Evolutionary conservation across 2,113 vertebrate genomes (phyloP), one percentile per base, ranked within the genome.

Genomic region (Sapajus apella): DNA sequence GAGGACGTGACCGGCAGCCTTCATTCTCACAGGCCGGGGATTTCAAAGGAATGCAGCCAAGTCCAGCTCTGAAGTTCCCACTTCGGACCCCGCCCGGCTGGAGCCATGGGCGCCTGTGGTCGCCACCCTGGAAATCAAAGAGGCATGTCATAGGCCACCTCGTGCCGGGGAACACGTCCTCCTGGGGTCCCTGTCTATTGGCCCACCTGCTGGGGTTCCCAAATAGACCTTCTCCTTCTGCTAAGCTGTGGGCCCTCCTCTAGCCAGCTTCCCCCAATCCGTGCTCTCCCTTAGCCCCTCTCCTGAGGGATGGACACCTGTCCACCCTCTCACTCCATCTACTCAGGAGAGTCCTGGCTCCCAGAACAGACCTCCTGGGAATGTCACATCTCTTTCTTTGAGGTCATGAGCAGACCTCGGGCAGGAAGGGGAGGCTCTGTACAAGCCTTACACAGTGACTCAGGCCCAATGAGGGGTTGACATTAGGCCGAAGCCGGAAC

Each of bases 1-100:
- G 97, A 96, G 96, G 98, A 98, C 97, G 97, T 98, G 98, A 97
- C 98, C 32, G 17, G 96, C 90, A 80, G 96, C 96, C 91, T 85
- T 95, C 87, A 47, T 91, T 96, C 96, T 96, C 87, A 45, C 68
- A 87, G 85, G 95, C 95, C 25, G 0, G 91, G 70, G 96, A 97
- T 96, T 97, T 96, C 96, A 92, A 94, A 96, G 96, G 96, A 97
- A 97, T 90, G 79, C 87, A 50, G 97, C 97, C 97, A 96, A 84
- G 76, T 92, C 94, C 1, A 1, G 92, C 92, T 98, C 96, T 97
- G 96, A 98, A 92, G 97, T 98, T 97, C 97, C 95, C 75, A 82
- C 96, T 98, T 95, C 96, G 97, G 97, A 96, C 94, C 64, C 96
- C 96, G 73, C 96, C 98, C 58, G 43, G 55, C 96, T 73, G 96